Evolutionary conservation across 2,113 vertebrate genomes (phyloP), one percentile per base, ranked within the genome.

Genomic region (Rhinolophus ferrumequinum): DNA sequence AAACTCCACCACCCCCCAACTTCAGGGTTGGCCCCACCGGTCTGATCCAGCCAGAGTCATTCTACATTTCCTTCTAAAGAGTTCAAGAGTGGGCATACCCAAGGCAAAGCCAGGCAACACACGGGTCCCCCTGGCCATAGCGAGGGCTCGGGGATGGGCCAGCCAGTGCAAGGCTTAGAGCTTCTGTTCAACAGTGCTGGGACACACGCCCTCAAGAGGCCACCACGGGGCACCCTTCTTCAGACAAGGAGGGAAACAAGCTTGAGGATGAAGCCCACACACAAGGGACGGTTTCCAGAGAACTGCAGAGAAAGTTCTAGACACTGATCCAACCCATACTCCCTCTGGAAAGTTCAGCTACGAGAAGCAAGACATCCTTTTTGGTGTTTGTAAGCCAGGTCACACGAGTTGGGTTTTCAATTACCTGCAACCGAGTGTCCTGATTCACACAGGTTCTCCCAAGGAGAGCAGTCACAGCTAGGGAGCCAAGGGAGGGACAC

Each of bases 71-170:
- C 64, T 50, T n/a, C 54, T 41, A 50, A 81, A 12, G 67, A 12
- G 1, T 35, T 69, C 6, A 8, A 10, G 11, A 38, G 22, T 16
- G 15, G 19, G 1, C 15, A 52, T 1, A 5, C 19, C 54, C 9
- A 50, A 30, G 41, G 18, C 28, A 18, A 83, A 70, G 35, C 10
- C 21, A 1, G 18, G 64, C 44, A 56, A 19, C 21, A 38, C 56
- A 13, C 0, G 0, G 33, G 1, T 28, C 38, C 38, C 70, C 35
- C 33, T 15, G 26, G 4, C 35, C 30, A 5, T 0, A 15, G 30
- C 2, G 6, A 66, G 21, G 28, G 4, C 33, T 50, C 8, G 13
- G 26, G 16, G 11, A 2, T 35, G 14, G 8, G 18, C 24, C 11
- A 3, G 24, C 35, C 47, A 62, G 56, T 73, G 28, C 21, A 67